Evolutionary conservation across 2,113 vertebrate genomes (phyloP).

Genomic region (Sturnus vulgaris): DNA sequence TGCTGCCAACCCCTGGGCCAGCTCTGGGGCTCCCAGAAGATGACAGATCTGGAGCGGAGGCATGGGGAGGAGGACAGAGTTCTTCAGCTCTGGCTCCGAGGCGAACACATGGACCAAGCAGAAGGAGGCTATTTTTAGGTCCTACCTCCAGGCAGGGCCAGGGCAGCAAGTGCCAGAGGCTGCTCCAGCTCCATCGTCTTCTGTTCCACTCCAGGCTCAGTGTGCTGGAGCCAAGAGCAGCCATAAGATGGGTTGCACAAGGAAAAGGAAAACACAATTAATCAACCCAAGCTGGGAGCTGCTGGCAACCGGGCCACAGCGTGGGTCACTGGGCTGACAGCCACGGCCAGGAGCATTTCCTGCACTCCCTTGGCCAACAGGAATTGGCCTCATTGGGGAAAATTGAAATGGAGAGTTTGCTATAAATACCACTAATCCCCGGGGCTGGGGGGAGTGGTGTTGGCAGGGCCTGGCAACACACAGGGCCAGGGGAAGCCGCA

Average conservation of each 20-base stretch:
- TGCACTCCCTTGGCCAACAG: background rate
- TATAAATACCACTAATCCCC: background rate
- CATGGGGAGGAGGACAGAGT: background rate
- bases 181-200: background rate
- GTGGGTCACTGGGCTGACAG: background rate
- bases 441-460: background rate
- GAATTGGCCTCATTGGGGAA: background rate
- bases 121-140: background rate
- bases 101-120: background rate
- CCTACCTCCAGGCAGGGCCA: background rate
- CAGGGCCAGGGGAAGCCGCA: background rate
- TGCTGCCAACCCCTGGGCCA: background rate
- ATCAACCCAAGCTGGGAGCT: background rate
- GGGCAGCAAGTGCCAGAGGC: background rate
- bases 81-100: background rate
- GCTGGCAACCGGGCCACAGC: rapidly evolving
- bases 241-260: background rate
- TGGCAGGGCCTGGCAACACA: background rate
- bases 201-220: background rate
- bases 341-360: background rate
- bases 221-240: background rate
- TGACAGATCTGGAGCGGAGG: background rate
- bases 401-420: rapidly evolving
- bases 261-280: background rate
- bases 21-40: background rate